phyloP scores from a whole-genome alignment of 1,140 invertebrate genomes.

The Drepana arcuata region DNA sequence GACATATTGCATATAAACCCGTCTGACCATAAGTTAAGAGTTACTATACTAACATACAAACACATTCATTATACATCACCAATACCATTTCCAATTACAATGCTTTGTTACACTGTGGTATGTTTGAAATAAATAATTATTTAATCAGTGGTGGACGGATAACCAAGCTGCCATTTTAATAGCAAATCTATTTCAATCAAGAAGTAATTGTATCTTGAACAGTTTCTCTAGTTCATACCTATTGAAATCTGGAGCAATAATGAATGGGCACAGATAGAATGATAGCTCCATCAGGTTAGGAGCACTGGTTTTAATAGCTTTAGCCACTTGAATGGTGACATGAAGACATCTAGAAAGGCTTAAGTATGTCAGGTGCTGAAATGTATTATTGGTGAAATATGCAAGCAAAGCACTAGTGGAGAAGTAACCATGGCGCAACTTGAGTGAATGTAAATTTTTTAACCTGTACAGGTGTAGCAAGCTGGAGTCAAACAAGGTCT shows the following conservation, averaged over 20 bases:
- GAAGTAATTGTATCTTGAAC: constrained; percentile 63
- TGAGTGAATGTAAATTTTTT: constrained; percentile 63
- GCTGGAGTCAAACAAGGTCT: constrained; percentile 70
- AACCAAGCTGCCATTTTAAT: constrained; percentile 31
- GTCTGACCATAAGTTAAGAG: too few species aligned
- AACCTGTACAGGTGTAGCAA: constrained; percentile 56
- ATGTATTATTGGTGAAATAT: constrained; percentile 65
- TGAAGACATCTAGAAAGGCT: constrained; percentile 67
- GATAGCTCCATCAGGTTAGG: constrained; percentile 66
- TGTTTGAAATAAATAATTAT: constrained; percentile 7
- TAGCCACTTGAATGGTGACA: constrained; percentile 65
- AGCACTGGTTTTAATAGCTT: constrained; percentile 62
- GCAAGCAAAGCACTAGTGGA: constrained; percentile 61
- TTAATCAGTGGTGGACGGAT: constrained; percentile 38
- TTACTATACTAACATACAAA: too few species aligned
- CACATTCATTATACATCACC: too few species aligned
- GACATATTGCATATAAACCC: too few species aligned
- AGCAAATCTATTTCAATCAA: constrained; percentile 47
- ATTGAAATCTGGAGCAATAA: constrained; percentile 59
- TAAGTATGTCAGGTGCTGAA: constrained; percentile 61
- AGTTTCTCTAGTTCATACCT: constrained; percentile 63
- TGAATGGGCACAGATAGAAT: constrained; percentile 68
- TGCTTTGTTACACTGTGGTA: constrained; percentile 1
- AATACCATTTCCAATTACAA: too few species aligned
- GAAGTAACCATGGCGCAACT: constrained; percentile 68